Evolutionary conservation across 2,797 vertebrate species (phyloP), one percentile per base, ranked within the genome.

Genomic region (Acanthurus tractus): DNA sequence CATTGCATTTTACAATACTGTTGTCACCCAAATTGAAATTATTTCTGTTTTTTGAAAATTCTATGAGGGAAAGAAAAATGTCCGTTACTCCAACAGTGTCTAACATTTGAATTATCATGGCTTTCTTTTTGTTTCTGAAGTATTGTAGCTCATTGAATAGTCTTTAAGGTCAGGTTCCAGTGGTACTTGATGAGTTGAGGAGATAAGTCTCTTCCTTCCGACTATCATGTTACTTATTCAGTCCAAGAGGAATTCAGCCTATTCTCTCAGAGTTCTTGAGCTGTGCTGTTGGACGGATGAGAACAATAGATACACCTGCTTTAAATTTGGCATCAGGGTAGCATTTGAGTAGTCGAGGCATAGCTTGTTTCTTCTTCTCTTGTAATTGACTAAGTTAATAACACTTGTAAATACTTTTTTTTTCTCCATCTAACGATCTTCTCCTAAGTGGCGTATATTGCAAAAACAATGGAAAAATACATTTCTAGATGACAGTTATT

Each of bases 221-320:
- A 59, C 82, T 83, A 25, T 92, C 87, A 40, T 70, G 67, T 92
- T 88, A 79, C 87, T 62, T 59, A 68, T 74, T 79, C 14, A 69
- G 34, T 20, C 72, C 49, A 23, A 14, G 25, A 56, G 46, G 15
- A 13, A 54, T 70, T 53, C 38, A 57, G 50, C 34, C 69, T 55
- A 6, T 77, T 83, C 80, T 86, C 46, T 65, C 6, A 0, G 49
- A 53, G 44, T 34, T 74, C 58, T 29, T 22, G 11, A 77, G 72
- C 2, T 50, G 3, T 13, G 10, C 57, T 57, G n/a, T 54, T 65
- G 36, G 55, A 34, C 59, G 45, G 46, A 65, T 46, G 34, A 81
- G 40, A 50, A 40, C 57, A 56, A 46, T 6, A 34, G 53, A 76
- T 64, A n/a, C 44, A 4, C 55, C 20, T 2, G 1, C 55, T 64